Evolutionary conservation across 2,113 vertebrate species (phyloP).

Genomic region (Aptenodytes patagonicus): DNA sequence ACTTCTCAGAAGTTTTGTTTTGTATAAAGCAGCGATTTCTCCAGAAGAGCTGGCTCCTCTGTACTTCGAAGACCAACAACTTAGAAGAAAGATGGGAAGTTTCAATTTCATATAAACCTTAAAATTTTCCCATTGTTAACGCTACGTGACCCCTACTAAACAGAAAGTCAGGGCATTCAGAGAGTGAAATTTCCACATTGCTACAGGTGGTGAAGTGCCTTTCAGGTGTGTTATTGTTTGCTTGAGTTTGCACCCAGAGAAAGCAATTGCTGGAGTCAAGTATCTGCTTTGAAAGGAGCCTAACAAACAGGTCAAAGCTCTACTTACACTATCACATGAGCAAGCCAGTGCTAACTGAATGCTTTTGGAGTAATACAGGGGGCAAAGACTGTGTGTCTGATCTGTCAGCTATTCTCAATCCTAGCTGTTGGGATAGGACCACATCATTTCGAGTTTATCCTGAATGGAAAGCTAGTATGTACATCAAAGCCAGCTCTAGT

Average conservation of each 20-base stretch:
- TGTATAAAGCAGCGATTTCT: neutral
- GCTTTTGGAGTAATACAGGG: neutral
- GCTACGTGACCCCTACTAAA: neutral
- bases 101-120: neutral
- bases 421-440: neutral
- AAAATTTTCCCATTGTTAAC: neutral
- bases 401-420: neutral
- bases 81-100: neutral
- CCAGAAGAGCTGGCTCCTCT: neutral
- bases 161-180: neutral
- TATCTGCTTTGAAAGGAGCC: neutral
- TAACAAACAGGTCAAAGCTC: neutral
- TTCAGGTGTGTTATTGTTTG: neutral
- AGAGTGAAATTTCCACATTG: neutral
- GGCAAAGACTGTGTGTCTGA: neutral
- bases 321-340: neutral
- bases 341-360: neutral
- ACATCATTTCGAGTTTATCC: neutral
- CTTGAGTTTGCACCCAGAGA: neutral
- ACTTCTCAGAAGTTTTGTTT: neutral
- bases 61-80: neutral
- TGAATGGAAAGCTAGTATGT: neutral
- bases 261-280: neutral
- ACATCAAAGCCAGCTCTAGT: neutral
- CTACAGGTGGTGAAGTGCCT: neutral